Percentiles rank a stretch among this genome's conserved stretches.
Conservation (phyloP, 1,140 invertebrate genomes). For the Polypedilum pembai region DNA sequence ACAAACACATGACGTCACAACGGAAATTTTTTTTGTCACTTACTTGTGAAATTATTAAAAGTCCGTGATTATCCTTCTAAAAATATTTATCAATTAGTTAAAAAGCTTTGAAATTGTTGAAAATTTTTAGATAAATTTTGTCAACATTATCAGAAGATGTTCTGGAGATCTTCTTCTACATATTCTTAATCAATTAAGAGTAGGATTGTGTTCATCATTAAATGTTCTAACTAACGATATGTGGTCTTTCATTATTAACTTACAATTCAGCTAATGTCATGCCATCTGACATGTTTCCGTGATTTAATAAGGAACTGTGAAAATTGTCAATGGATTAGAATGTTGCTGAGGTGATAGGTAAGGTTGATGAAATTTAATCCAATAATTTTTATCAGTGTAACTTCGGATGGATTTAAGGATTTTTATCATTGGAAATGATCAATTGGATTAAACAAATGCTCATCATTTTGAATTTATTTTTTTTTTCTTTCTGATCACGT, state of each 20-base stretch:
- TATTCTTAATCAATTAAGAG: background rate
- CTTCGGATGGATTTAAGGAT: background rate
- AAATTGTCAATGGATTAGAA: background rate
- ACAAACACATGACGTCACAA: too few relatives aligned
- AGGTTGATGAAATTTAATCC: too few relatives aligned
- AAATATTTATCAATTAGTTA: background rate
- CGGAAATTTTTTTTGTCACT: too few relatives aligned
- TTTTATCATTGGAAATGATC: background rate
- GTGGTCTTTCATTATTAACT: slow-evolving; percentile 1
- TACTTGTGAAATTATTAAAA: too few relatives aligned
- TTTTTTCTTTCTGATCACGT: background rate
- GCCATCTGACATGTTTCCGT: background rate
- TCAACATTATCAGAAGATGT: background rate
- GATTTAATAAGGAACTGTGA: background rate
- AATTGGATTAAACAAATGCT: background rate
- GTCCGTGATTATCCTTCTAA: background rate
- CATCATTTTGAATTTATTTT: background rate
- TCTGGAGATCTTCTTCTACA: background rate
- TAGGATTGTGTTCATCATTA: background rate
- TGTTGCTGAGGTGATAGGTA: too few relatives aligned
- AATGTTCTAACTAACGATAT: background rate
- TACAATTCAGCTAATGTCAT: background rate
- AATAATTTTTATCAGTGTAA: background rate
- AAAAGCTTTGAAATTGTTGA: background rate
- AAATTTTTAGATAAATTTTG: background rate